These are phyloP conservation scores for Drosophila jambulina DNA, from an alignment of 1,140 invertebrate species.

Conservation along the genomic window DNA sequence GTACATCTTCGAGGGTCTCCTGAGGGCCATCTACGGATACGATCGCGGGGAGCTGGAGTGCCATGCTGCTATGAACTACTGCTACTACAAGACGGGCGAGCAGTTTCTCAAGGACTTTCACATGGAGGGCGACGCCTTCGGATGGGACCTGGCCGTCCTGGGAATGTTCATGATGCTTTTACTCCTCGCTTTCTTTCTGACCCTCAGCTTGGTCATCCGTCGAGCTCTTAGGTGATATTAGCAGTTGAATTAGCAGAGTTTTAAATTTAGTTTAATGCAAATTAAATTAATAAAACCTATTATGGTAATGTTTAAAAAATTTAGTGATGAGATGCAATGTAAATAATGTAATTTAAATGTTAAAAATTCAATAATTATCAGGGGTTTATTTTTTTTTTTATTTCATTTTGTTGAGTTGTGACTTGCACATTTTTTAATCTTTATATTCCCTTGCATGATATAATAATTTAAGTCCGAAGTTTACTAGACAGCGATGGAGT, in stretches of 20 bases:
- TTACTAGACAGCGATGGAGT: too few relatives aligned
- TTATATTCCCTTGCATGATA: too few relatives aligned
- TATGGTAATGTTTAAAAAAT: background rate
- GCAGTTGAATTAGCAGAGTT: background rate
- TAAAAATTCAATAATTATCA: too few relatives aligned
- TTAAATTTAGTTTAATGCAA: background rate
- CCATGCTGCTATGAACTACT: conserved; percentile 75
- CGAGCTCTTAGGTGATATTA: conserved; percentile 44
- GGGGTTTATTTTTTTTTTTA: too few relatives aligned
- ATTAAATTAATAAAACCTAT: background rate
- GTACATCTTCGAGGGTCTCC: conserved; percentile 92
- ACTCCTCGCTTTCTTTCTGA: conserved; percentile 60
- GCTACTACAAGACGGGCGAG: conserved; percentile 85
- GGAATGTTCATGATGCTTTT: conserved; percentile 53
- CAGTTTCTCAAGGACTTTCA: conserved; percentile 86
- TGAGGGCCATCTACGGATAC: conserved; percentile 91
- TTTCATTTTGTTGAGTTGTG: too few relatives aligned
- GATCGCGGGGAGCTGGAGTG: conserved; percentile 87
- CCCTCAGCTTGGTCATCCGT: conserved; percentile 60
- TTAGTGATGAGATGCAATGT: too few relatives aligned
- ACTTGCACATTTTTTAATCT: too few relatives aligned
- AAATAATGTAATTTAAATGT: too few relatives aligned
- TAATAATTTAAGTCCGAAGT: too few relatives aligned
- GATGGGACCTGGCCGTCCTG: conserved; percentile 73
- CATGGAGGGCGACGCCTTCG: conserved; percentile 71